These are phyloP conservation scores for Centropyge bicolor DNA, from an alignment of 2,797 vertebrate genomes.

Conservation along the genomic window DNA sequence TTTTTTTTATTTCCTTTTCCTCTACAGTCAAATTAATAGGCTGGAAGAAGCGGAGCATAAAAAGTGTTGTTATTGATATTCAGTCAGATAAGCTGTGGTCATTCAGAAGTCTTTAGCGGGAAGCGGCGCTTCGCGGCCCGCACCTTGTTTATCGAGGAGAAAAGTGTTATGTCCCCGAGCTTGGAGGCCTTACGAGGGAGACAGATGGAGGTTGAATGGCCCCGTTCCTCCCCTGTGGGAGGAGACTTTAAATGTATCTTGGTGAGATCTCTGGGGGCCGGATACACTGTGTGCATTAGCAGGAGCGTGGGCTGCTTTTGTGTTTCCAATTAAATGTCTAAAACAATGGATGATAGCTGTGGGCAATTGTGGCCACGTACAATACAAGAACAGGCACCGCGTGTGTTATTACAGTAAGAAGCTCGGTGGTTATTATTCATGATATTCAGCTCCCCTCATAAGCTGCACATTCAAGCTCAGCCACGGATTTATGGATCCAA, in stretches of 20 bases:
- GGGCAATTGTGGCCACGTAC: constrained; percentile 50
- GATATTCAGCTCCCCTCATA: constrained; percentile 49
- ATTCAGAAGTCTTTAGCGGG: constrained; percentile 39
- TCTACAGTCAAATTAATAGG: constrained; percentile 54
- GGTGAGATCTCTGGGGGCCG: constrained; percentile 62
- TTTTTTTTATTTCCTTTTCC: background rate
- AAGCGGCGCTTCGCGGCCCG: constrained; percentile 41
- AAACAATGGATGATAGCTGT: constrained; percentile 76
- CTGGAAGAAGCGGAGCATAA: constrained; percentile 41
- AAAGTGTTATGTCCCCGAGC: constrained; percentile 58
- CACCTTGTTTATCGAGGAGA: constrained; percentile 67
- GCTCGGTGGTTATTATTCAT: constrained; percentile 64
- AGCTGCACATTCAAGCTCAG: constrained; percentile 55
- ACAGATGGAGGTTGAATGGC: constrained; percentile 67
- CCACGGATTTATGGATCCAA: constrained; percentile 44
- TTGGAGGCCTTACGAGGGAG: constrained; percentile 41
- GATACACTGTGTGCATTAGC: constrained; percentile 67
- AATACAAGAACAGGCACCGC: constrained; percentile 42
- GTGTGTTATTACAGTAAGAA: constrained; percentile 53
- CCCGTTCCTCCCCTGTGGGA: constrained; percentile 34
- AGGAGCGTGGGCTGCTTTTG: constrained; percentile 71
- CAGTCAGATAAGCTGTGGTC: constrained; percentile 64
- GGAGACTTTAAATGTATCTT: constrained; percentile 68
- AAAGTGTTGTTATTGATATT: constrained; percentile 68
- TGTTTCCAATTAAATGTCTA: constrained; percentile 80